Conservation (phyloP, 2,797 vertebrate genomes). For the Lateolabrax maculatus region DNA sequence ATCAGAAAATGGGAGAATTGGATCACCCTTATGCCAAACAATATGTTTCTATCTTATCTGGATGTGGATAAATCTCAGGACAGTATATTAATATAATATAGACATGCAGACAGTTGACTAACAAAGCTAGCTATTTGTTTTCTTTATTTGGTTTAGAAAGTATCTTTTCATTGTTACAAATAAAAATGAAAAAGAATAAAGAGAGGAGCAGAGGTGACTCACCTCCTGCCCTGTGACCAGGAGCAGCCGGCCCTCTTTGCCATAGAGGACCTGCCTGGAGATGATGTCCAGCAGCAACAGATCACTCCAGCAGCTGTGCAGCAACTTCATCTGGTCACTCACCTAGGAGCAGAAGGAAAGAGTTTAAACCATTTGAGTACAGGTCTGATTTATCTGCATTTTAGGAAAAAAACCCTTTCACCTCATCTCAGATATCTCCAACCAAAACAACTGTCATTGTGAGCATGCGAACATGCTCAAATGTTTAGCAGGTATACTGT, state of each 20-base stretch:
- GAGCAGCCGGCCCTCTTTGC: constrained; percentile 89
- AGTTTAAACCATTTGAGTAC: neutral
- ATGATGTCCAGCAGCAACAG: constrained; percentile 93
- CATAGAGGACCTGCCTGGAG: constrained; percentile 91
- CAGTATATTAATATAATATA: neutral
- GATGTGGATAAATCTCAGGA: neutral
- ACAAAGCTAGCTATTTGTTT: too few relatives aligned
- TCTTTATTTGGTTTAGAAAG: too few relatives aligned
- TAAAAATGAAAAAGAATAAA: neutral
- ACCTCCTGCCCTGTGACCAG: constrained; percentile 95
- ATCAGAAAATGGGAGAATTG: neutral
- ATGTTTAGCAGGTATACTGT: neutral
- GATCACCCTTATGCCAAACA: neutral
- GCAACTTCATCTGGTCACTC: constrained; percentile 94
- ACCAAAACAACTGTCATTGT: neutral
- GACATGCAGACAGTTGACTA: neutral
- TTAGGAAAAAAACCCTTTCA: neutral
- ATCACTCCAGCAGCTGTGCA: constrained; percentile 96
- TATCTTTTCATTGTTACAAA: neutral
- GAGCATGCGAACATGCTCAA: neutral
- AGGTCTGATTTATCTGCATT: neutral
- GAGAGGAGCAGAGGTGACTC: constrained; percentile 8
- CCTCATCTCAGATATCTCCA: neutral
- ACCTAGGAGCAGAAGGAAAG: constrained; percentile 78
- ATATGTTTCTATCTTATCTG: neutral